Percentiles rank a stretch among this genome's conserved stretches.
Conservation (phyloP, 2,113 vertebrate species). For the Benitochromis conjunctus region DNA sequence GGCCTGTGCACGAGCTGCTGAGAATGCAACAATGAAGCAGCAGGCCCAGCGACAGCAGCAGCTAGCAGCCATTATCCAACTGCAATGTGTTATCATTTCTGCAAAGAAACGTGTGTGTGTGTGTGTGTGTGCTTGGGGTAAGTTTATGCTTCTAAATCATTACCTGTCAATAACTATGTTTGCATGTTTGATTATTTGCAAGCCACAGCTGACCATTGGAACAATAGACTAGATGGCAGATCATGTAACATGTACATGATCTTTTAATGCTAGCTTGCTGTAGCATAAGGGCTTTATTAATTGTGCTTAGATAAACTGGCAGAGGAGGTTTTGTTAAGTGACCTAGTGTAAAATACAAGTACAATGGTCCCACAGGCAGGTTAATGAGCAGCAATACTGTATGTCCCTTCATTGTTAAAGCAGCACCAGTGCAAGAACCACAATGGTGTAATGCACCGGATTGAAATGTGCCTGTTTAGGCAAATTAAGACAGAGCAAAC, state of each 20-base stretch:
- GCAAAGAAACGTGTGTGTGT: not conserved
- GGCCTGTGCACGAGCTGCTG: constrained; percentile 24
- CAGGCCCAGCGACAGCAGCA: constrained; percentile 8
- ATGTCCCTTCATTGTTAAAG: not conserved
- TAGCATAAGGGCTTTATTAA: constrained; percentile 52
- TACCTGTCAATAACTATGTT: not conserved
- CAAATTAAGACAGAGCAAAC: not conserved
- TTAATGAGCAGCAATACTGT: not conserved
- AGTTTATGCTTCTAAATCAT: not conserved
- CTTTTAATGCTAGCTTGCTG: constrained; percentile 38
- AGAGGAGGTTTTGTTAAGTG: constrained; percentile 24
- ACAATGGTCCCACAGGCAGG: not conserved
- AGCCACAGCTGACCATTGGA: not conserved
- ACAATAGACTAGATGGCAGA: constrained; percentile 25
- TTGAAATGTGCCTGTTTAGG: not conserved
- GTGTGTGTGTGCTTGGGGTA: not conserved
- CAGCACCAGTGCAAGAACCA: not conserved
- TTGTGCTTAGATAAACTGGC: constrained; percentile 46
- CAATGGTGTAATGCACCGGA: not conserved
- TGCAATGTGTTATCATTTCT: not conserved
- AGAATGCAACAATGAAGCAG: constrained; percentile 41
- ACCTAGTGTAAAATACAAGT: not conserved
- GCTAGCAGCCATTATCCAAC: constrained; percentile 21
- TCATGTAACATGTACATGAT: too few relatives aligned
- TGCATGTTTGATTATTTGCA: not conserved